Evolutionary conservation across 2,888 invertebrate species (phyloP).

Genomic region (Pyrrhopygopsis socrates): DNA sequence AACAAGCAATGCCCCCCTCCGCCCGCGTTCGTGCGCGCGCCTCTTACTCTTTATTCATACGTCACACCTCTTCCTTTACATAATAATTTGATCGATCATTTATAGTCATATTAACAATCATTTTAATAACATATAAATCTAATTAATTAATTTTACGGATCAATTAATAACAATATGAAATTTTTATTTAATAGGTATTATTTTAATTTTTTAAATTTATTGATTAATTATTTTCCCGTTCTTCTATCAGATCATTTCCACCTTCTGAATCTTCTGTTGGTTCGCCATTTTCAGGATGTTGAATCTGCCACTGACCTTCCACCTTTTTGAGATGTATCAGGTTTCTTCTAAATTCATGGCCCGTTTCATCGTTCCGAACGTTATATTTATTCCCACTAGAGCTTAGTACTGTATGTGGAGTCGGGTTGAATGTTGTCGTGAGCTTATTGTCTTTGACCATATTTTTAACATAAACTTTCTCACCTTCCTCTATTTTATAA

Average conservation of each 20-base stretch:
- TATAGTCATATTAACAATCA: no score
- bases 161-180: not conserved
- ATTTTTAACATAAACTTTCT: constrained; percentile 80
- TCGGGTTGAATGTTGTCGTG: constrained; percentile 14
- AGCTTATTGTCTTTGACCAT: constrained; percentile 70
- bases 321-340: constrained; percentile 2
- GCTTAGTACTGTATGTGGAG: not conserved
- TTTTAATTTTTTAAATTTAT: not conserved
- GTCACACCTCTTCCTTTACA: not conserved
- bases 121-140: no score
- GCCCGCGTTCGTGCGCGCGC: no score
- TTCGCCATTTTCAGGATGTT: not conserved
- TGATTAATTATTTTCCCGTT: not conserved
- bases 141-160: not conserved
- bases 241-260: not conserved
- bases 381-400: not conserved
- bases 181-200: not conserved
- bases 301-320: not conserved
- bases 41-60: no score
- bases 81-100: no score
- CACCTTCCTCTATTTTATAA: constrained; percentile 66
- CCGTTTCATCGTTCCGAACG: constrained; percentile 13
- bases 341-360: not conserved
- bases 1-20: no score
- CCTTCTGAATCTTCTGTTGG: not conserved